A percentile compares a stretch with the other conserved stretches of the same genome.
Conservation (phyloP, 2,797 vertebrate species). For the Sebastes minor region DNA sequence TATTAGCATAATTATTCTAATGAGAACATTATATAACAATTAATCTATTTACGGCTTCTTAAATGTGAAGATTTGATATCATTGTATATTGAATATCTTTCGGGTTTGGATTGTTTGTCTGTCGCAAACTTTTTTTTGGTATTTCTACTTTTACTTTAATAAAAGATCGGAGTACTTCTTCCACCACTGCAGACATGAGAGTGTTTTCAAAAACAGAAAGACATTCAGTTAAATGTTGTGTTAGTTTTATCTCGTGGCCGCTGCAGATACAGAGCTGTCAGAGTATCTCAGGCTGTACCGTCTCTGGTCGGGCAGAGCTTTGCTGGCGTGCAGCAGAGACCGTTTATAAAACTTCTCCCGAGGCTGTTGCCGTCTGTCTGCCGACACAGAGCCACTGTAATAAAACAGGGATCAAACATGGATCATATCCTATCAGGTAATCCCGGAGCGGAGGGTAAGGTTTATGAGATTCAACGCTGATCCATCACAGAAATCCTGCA, state of each 20-base stretch:
- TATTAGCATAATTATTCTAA: neutral
- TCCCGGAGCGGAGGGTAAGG: constrained; percentile 16
- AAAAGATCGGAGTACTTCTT: too few species aligned
- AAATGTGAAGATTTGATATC: neutral
- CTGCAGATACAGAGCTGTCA: neutral
- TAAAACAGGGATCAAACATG: constrained; percentile 58
- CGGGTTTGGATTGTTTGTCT: neutral
- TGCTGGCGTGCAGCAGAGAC: neutral
- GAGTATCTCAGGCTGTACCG: neutral
- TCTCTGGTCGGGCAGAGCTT: neutral
- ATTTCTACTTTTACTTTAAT: neutral
- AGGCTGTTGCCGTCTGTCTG: neutral
- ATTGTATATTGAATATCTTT: neutral
- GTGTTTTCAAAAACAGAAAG: neutral
- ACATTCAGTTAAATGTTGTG: neutral
- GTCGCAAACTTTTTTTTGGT: too few species aligned
- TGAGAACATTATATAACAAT: neutral
- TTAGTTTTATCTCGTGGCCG: neutral
- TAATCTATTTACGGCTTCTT: neutral
- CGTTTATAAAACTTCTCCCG: neutral
- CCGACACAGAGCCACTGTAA: constrained; percentile 12
- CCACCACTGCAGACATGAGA: neutral
- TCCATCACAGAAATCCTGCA: constrained; percentile 45
- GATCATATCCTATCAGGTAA: constrained; percentile 51
- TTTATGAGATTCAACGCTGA: constrained; percentile 32